Evolutionary conservation across 1,140 invertebrate genomes (phyloP), one percentile per base, ranked within the genome.

Genomic region (Cydia strobilella): DNA sequence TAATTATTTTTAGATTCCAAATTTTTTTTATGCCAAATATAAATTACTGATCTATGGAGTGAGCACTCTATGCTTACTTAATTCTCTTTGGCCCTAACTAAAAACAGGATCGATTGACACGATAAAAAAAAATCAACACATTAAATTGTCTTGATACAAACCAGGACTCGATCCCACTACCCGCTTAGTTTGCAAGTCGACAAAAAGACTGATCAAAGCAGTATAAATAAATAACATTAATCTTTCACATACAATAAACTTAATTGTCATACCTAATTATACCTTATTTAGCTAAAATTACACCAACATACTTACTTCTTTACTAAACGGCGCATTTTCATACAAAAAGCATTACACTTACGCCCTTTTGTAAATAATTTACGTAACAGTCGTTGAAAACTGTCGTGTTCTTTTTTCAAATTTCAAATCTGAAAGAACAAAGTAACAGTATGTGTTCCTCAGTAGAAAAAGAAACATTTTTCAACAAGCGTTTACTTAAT

Each of bases 181-280:
- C 35, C 5, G 2, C 35, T 27, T 2, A 27, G 3, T 27, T 1
- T 39, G 35, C 35, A 39, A 39, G 35, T 39, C 35, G 5, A 6
- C 35, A 39, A 39, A 39, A 39, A 39, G 35, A 10, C 35, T 13
- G 39, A 42, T 1, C 35, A 45, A 15, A 45, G 42, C 13, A 15
- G 42, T 59, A 23, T 59, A 59, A 59, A 59, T 23, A 23, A 20
- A 7, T 20, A 23, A 23, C 20, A 59, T 59, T 23, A 59, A 59
- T 23, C 18, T 1, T 3, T 23, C 54, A 20, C 54, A 59, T 59
- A 59, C 54, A 59, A 59, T 59, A 59, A 9, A 59, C 20, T 59
- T 59, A 59, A 59, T 59, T 59, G 54, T 59, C 54, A 59, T 59
- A 23, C 54, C 54, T 59, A 59, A 59, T 59, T 59, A 59, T 59